Evolutionary conservation across 2,797 vertebrate species (phyloP).

Genomic region (Sciurus vulgaris): DNA sequence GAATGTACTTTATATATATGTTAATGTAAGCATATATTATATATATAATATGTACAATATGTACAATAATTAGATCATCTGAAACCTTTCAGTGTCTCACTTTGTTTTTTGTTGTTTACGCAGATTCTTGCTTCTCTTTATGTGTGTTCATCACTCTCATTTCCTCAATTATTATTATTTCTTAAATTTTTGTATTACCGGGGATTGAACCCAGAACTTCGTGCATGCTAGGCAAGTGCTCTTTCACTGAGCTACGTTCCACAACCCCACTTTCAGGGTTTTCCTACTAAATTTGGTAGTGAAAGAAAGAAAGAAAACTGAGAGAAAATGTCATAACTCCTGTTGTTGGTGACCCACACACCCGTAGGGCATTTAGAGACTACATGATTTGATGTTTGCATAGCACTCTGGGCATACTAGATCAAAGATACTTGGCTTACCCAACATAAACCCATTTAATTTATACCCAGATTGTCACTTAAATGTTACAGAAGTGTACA

Average conservation of each 20-base stretch:
- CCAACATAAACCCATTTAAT: conserved; percentile 48
- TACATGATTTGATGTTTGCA: conserved; percentile 44
- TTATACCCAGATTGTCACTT: conserved; percentile 57
- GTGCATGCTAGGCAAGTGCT: not conserved
- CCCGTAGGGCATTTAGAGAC: not conserved
- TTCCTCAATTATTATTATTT: not conserved
- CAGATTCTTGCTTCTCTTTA: not conserved
- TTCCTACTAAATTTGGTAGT: not conserved
- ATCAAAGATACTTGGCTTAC: conserved; percentile 61
- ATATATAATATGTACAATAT: not conserved
- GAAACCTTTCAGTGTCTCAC: not conserved
- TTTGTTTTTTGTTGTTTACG: not conserved
- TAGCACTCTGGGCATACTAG: conserved; percentile 34
- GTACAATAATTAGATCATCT: not conserved
- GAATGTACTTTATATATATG: not conserved
- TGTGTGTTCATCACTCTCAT: not conserved
- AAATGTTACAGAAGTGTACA: conserved; percentile 48
- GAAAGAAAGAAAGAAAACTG: conserved; percentile 43
- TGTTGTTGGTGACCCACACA: not conserved
- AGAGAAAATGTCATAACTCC: not conserved
- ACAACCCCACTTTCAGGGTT: not conserved
- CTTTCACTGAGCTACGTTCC: not conserved
- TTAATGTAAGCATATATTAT: not conserved
- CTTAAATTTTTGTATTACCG: not conserved
- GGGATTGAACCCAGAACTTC: not conserved